These are phyloP conservation scores for Rattus norvegicus DNA, from an alignment of 2,113 vertebrate genomes.

Conservation along the genomic window DNA sequence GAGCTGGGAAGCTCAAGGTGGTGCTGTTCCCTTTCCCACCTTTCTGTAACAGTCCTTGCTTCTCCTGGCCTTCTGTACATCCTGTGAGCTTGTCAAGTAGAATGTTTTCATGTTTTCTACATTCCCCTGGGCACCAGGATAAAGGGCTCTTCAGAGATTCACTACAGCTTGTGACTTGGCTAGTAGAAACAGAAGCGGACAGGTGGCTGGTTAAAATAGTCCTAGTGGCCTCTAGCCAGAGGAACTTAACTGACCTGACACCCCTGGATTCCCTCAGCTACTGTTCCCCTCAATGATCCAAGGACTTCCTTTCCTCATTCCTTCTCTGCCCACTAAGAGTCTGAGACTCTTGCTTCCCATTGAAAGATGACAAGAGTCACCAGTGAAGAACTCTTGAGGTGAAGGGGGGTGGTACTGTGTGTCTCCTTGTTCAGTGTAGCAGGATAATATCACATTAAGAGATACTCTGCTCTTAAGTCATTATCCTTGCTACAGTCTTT, in stretches of 20 bases:
- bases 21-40: neutral
- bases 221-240: constrained; percentile 66
- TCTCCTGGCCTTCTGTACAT: neutral
- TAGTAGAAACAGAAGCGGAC: constrained; percentile 68
- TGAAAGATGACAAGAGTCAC: neutral
- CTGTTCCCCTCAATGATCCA: constrained; percentile 24
- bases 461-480: neutral
- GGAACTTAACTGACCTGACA: constrained; percentile 81
- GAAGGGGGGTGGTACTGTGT: neutral
- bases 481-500: constrained; percentile 5
- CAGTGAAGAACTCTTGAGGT: neutral
- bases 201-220: constrained; percentile 82
- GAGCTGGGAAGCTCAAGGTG: neutral
- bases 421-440: neutral
- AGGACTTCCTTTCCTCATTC: constrained; percentile 43
- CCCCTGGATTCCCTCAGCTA: constrained; percentile 63
- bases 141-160: constrained; percentile 57
- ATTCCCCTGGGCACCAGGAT: constrained; percentile 54
- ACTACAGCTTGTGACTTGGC: constrained; percentile 77
- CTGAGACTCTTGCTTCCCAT: neutral
- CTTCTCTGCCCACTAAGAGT: neutral
- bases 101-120: constrained; percentile 6
- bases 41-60: neutral
- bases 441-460: neutral
- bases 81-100: neutral